Evolutionary conservation across 2,888 invertebrate genomes (phyloP), one percentile per base, ranked within the genome.

Genomic region (Tetropium fuscum): DNA sequence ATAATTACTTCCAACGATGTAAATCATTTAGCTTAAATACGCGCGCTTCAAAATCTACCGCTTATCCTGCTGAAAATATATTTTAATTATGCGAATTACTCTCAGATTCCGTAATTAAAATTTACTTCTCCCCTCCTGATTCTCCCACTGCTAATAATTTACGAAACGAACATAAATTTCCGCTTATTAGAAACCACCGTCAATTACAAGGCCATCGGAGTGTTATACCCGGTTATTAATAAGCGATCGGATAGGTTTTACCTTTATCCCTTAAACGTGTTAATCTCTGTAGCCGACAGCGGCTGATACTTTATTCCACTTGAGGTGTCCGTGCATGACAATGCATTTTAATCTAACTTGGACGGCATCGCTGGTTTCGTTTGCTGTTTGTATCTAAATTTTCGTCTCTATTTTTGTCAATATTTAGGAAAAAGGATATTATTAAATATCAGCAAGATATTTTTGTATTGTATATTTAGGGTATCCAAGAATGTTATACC

Each of bases 281-380:
- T 59, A 54, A 59, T 54, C 59, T 36, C 48, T 59, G 59, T 16
- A 48, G 55, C 55, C 60, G 64, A 53, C 57, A 60, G 51, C 51
- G 20, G 27, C 49, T 61, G 60, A 64, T 60, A 53, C 58, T 55
- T 64, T 64, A 60, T 60, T 64, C 58, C 49, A 64, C 60, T 60
- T 58, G 25, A 64, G 47, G 48, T 64, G 64, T 60, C 63, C 53
- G 51, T 45, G 38, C 27, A 58, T 63, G 63, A 63, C 60, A 53
- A 63, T 58, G 63, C 51, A 55, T 57, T 40, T 53, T 44, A 47
- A 63, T 60, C 54, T 58, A 58, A 60, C 58, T 63, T 60, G 60
- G n/a, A n/a, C n/a, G n/a, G 60, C 54, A 60, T 60, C 57, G 13
- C 13, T 34, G 7, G 15, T n/a, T n/a, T n/a, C n/a, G n/a, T n/a